These are phyloP conservation scores for Apodemia zela DNA, from an alignment of 2,888 invertebrate genomes.

Conservation along the genomic window DNA sequence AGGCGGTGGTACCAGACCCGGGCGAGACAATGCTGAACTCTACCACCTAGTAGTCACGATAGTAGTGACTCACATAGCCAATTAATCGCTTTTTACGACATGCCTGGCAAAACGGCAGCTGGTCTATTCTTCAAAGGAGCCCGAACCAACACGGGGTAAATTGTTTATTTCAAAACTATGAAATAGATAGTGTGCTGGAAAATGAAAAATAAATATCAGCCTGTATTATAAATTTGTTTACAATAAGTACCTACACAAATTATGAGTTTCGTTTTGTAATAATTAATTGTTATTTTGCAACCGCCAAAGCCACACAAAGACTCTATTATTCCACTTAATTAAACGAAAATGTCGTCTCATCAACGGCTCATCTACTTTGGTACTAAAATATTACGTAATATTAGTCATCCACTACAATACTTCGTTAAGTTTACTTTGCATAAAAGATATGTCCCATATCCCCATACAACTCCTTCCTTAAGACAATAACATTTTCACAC, in stretches of 20 bases:
- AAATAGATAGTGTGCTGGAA: no score
- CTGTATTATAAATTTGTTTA: slow-evolving; percentile 8
- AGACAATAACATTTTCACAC: slow-evolving; percentile 18
- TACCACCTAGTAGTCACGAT: no score
- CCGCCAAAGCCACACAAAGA: slow-evolving; percentile 12
- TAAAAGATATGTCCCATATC: slow-evolving; percentile 45
- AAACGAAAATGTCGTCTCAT: slow-evolving; percentile 43
- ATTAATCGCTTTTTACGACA: no score
- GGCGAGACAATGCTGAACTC: no score
- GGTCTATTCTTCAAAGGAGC: no score
- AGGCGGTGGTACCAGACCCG: no score
- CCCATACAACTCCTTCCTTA: slow-evolving; percentile 7
- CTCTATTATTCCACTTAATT: slow-evolving; percentile 22
- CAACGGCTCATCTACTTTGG: slow-evolving; percentile 47
- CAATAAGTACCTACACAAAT: background rate
- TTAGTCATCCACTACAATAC: slow-evolving; percentile 58
- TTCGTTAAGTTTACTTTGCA: slow-evolving; percentile 62
- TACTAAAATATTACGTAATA: slow-evolving; percentile 47
- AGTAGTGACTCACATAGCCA: no score
- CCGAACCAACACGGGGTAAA: no score
- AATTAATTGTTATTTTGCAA: slow-evolving; percentile 16
- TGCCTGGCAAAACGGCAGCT: no score
- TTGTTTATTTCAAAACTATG: no score
- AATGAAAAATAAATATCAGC: no score
- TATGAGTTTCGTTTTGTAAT: slow-evolving; percentile 7